Conservation (phyloP, 2,888 invertebrate species). For the Mesorhabditis spiculigera region DNA sequence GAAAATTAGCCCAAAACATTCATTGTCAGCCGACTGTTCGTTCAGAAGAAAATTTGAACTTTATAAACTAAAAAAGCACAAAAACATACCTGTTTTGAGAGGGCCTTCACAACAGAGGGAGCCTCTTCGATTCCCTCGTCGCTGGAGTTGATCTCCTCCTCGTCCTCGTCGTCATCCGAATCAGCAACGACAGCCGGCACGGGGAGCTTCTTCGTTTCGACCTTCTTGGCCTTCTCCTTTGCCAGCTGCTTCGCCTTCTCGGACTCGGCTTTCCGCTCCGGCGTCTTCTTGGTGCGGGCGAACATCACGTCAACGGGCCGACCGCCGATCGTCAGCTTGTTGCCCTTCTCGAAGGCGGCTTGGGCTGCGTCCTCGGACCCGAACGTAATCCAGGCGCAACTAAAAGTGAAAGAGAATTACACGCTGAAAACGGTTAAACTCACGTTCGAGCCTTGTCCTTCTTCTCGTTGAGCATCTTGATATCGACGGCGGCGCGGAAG, state of each 20-base stretch:
- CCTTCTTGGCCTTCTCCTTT: slow-evolving; percentile 1
- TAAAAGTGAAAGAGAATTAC: slow-evolving; percentile 3
- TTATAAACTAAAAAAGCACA: not conserved
- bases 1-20: not conserved
- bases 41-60: not conserved
- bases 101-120: slow-evolving; percentile 20
- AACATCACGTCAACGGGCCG: slow-evolving; percentile 29
- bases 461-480: slow-evolving; percentile 18
- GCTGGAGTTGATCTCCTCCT: slow-evolving; percentile 33
- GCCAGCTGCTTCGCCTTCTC: slow-evolving; percentile 11
- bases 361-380: slow-evolving; percentile 39
- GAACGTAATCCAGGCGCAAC: slow-evolving; percentile 35
- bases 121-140: slow-evolving; percentile 42
- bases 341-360: slow-evolving; percentile 41
- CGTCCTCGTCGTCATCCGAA: slow-evolving; percentile 25
- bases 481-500: slow-evolving; percentile 23
- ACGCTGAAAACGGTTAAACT: not conserved
- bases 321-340: slow-evolving; percentile 30
- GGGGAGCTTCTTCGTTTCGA: not conserved
- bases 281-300: slow-evolving; percentile 14
- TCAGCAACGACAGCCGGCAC: slow-evolving; percentile 7
- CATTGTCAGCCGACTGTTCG: not conserved
- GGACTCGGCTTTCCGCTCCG: not conserved
- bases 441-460: slow-evolving; percentile 3
- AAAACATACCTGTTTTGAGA: slow-evolving; percentile 13